These are phyloP conservation scores for Drosophila pseudotakahashii DNA, from an alignment of 2,888 invertebrate species.

Conservation along the genomic window DNA sequence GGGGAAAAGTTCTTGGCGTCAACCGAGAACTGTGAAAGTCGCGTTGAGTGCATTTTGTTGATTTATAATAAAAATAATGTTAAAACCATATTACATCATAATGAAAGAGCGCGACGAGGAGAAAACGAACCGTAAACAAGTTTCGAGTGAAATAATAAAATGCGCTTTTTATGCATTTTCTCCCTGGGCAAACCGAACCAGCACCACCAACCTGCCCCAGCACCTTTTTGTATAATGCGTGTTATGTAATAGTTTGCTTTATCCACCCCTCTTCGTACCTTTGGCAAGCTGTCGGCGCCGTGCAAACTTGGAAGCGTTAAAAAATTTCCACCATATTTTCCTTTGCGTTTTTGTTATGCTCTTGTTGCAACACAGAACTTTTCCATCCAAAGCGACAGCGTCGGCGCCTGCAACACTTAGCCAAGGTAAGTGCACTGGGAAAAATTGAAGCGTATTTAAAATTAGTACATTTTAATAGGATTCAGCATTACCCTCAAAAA, in stretches of 20 bases:
- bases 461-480: too few relatives aligned
- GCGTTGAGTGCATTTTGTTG: constrained; percentile 72
- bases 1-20: constrained; percentile 55
- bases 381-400: constrained; percentile 41
- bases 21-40: constrained; percentile 46
- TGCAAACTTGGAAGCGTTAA: constrained; percentile 63
- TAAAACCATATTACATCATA: constrained; percentile 73
- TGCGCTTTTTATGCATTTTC: constrained; percentile 73
- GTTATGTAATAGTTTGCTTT: constrained; percentile 69
- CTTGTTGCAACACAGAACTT: constrained; percentile 39
- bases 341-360: constrained; percentile 51
- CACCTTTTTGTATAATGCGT: constrained; percentile 63
- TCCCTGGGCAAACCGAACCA: constrained; percentile 4
- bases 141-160: constrained; percentile 79
- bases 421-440: constrained; percentile 7
- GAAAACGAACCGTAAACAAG: constrained; percentile 70
- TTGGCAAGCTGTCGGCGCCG: constrained; percentile 70
- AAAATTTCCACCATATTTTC: constrained; percentile 72
- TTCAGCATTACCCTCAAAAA: too few relatives aligned
- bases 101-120: constrained; percentile 58
- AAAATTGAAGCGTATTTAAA: neutral
- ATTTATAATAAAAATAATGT: constrained; percentile 75
- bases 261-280: constrained; percentile 29
- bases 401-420: constrained; percentile 53
- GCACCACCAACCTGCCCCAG: constrained; percentile 24